Conservation (phyloP, 2,113 vertebrate genomes). For the Equus przewalskii region DNA sequence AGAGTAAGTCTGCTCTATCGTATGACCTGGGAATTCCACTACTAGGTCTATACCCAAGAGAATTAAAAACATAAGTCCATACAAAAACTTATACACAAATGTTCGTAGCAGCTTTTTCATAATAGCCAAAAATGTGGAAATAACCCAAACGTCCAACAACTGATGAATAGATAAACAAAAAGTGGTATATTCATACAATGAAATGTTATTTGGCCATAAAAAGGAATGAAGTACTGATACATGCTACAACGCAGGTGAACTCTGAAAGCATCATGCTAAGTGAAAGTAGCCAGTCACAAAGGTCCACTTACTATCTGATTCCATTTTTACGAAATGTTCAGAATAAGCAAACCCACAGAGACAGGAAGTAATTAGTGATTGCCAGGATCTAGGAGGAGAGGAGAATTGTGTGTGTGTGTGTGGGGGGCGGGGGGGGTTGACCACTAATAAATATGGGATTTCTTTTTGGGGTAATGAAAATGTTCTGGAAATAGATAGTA, state of each 20-base stretch:
- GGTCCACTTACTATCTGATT: not conserved
- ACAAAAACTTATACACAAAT: no score
- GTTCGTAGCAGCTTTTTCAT: no score
- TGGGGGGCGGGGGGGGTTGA: no score
- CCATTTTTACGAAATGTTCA: not conserved
- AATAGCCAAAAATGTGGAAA: no score
- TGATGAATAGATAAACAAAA: conserved; percentile 4
- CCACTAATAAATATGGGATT: no score
- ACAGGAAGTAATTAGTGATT: not conserved
- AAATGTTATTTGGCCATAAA: not conserved
- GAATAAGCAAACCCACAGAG: not conserved
- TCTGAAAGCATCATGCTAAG: not conserved
- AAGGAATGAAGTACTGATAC: not conserved
- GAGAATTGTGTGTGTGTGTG: no score
- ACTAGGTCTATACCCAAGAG: not conserved
- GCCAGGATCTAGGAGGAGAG: no score
- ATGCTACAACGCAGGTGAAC: not conserved
- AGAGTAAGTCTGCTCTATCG: not conserved
- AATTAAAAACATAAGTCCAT: not conserved
- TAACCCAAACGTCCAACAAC: not conserved
- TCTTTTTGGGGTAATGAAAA: no score
- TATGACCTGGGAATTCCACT: not conserved
- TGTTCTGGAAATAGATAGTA: no score
- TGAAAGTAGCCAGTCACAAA: not conserved
- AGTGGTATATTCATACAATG: not conserved